Conservation (phyloP, 53 echinoderm and acorn worm species). For the Crossaster papposus region DNA sequence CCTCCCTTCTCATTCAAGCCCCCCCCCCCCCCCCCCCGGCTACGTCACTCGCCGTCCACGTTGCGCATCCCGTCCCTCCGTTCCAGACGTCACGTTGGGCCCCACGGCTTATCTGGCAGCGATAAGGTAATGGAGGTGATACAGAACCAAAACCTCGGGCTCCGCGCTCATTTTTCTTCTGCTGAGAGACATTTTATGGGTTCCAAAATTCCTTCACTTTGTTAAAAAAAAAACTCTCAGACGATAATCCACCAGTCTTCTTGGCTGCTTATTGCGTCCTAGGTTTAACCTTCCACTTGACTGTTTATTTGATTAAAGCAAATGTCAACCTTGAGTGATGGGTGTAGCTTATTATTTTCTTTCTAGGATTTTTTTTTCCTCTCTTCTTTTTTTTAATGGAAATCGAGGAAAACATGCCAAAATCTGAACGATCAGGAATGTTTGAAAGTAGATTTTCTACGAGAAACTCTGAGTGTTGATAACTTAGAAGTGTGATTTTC, state of each 20-base stretch:
- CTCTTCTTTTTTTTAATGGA: not conserved
- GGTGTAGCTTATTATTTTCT: not conserved
- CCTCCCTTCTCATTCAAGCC: too few relatives aligned
- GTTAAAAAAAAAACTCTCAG: constrained; percentile 4
- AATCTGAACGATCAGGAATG: not conserved
- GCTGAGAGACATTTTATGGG: constrained; percentile 48
- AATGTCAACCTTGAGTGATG: constrained; percentile 39
- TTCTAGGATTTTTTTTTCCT: not conserved
- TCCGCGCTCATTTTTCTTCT: not conserved
- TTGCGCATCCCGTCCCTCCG: too few relatives aligned
- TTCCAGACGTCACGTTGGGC: not conserved
- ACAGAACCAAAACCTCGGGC: not conserved
- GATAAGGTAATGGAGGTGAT: not conserved
- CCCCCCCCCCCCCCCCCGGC: too few relatives aligned
- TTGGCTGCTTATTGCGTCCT: not conserved
- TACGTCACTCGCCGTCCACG: too few relatives aligned
- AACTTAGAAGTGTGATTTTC: not conserved
- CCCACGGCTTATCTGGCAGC: constrained; percentile 17
- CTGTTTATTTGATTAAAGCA: constrained; percentile 60
- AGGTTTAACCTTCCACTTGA: constrained; percentile 26
- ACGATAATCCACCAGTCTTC: not conserved
- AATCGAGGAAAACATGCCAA: constrained; percentile 8
- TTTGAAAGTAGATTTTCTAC: not conserved
- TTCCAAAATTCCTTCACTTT: constrained; percentile 13
- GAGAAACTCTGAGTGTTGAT: not conserved